phyloP scores from a whole-genome alignment of 2,797 vertebrate species.

The Adelosebastes latens region DNA sequence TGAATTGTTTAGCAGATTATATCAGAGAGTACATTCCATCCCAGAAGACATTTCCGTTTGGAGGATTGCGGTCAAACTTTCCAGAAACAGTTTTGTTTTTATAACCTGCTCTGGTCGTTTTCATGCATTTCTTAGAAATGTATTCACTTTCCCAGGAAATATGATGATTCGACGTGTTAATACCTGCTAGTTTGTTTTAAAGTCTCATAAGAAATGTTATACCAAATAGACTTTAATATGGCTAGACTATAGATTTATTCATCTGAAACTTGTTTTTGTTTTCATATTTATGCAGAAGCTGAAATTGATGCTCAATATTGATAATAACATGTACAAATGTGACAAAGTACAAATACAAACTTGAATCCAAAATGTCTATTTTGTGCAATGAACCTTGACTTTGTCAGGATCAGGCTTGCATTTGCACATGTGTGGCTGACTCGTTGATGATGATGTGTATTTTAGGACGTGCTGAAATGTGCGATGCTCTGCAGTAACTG shows the following conservation, averaged over 20 bases:
- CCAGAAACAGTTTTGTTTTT: conserved; percentile 20
- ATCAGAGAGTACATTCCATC: conserved; percentile 18
- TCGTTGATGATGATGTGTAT: conserved; percentile 7
- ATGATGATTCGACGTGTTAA: not conserved
- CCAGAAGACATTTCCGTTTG: not conserved
- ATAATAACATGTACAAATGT: not conserved
- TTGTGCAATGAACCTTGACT: not conserved
- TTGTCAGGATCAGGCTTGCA: not conserved
- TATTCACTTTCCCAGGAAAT: not conserved
- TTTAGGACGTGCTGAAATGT: conserved; percentile 42
- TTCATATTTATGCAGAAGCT: not conserved
- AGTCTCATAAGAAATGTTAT: not conserved
- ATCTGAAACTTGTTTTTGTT: not conserved
- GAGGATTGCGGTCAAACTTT: conserved; percentile 16
- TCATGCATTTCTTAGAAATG: not conserved
- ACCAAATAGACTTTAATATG: not conserved
- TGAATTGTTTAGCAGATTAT: conserved; percentile 6
- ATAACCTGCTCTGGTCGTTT: not conserved
- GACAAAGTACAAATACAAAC: not conserved
- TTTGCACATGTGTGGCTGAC: not conserved
- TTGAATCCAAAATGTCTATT: not conserved
- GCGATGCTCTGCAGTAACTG: conserved; percentile 23
- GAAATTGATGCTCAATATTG: not conserved
- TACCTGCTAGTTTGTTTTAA: not conserved
- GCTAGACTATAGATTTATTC: not conserved